Conservation (phyloP, 2,797 vertebrate genomes). For the Garrulus glandarius region DNA sequence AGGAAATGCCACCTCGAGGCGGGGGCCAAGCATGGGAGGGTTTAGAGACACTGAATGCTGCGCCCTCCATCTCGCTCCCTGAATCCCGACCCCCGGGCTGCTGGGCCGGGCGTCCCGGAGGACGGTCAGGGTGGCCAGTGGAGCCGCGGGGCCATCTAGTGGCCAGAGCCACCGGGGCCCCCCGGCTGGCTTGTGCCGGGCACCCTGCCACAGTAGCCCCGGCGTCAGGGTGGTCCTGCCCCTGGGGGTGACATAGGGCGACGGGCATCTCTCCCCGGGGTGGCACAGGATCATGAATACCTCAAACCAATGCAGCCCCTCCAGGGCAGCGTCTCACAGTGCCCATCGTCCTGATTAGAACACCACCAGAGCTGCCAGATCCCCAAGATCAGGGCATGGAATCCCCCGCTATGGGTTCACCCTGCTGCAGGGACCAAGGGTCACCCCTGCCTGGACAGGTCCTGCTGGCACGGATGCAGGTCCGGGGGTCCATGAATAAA, state of each 20-base stretch:
- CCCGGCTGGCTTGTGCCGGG: no score
- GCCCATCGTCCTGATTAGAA: not conserved
- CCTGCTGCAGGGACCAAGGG: not conserved
- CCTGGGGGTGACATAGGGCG: rapidly evolving
- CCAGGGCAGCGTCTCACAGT: not conserved
- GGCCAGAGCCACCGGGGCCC: not conserved
- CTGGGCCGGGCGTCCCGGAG: not conserved
- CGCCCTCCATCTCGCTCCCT: no score
- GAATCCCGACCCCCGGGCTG: not conserved
- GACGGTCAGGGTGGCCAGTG: not conserved
- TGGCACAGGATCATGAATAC: not conserved
- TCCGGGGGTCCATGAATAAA: not conserved
- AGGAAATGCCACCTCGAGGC: not conserved
- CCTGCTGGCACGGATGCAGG: rapidly evolving
- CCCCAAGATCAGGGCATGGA: rapidly evolving
- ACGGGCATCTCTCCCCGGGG: rapidly evolving
- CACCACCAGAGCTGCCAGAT: not conserved
- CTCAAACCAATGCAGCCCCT: rapidly evolving
- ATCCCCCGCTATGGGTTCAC: not conserved
- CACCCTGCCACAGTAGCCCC: no score
- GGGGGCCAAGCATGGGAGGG: not conserved
- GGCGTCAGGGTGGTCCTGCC: not conserved
- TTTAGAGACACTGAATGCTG: not conserved
- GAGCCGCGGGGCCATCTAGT: not conserved
- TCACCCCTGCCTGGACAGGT: not conserved